Base-by-base conservation (phyloP, 2,888 invertebrate species). In the Melangyna quadrimaculata region DNA sequence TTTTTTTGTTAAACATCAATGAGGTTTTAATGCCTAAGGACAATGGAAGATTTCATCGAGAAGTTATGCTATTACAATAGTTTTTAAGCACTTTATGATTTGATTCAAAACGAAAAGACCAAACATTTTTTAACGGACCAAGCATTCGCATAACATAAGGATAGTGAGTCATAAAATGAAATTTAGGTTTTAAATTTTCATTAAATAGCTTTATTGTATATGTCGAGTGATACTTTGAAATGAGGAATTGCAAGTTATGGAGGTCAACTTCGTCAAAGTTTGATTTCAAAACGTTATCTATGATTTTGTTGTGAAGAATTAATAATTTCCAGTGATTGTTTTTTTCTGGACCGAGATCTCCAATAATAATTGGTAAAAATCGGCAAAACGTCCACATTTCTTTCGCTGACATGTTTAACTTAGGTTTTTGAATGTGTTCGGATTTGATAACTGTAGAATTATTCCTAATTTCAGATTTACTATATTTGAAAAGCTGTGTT, bases 81-180 rank as follows among this genome's bases (percentile, higher is more conserved):
- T 27, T 51, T 27, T 51, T 27, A 27, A 27, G 51, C 6, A 51
- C 51, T 51, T 27, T 51, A 27, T 51, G 27, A 27, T 51, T 51
- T 7, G 51, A 51, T 51, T 51, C 51, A 51, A 51, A 51, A 10
- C 48, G 10, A 3, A 48, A 48, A 48, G 48, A 48, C 48, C 22
- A 48, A 24, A 48, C 22, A 12, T 48, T 22, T 48, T 48, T 48
- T 12, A 48, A 22, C 1, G 24, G 24, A 24, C 48, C 48, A 3
- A 22, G 22, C 48, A 48, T 48, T 12, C 12, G 10, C 12, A 48
- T 12, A 48, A 53, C 69, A 69, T 53, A 69, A 12, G 70, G 55
- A 70, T 55, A 55, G 12, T 70, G 55, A 43, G 43, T 55, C 40
- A 70, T 70, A 55, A 70, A 70, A 37, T 70, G 17, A 55, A 70